Evolutionary conservation across 2,113 vertebrate species (phyloP).

Genomic region (Ia io): DNA sequence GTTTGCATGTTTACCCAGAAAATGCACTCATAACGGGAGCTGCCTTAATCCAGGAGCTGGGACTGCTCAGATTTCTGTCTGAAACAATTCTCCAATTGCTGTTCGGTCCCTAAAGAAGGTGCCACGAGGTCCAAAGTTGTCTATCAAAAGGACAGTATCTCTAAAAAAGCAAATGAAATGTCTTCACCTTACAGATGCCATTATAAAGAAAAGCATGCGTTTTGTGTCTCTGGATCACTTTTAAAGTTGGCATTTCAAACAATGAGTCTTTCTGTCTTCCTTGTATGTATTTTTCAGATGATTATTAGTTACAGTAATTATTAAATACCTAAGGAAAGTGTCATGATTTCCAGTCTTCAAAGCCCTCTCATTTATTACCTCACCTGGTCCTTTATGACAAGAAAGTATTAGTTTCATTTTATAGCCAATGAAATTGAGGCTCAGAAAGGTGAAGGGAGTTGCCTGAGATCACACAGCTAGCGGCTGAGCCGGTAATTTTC

Average conservation of each 20-base stretch:
- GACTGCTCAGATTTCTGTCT: neutral
- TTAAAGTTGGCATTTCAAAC: neutral
- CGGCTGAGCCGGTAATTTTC: neutral
- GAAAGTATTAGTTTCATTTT: slow-evolving; percentile 43
- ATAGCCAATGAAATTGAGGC: slow-evolving; percentile 24
- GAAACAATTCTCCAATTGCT: neutral
- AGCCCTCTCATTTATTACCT: slow-evolving; percentile 6
- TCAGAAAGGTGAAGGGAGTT: neutral
- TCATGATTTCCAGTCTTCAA: slow-evolving; percentile 13
- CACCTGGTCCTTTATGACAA: slow-evolving; percentile 11
- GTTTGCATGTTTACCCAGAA: slow-evolving; percentile 48
- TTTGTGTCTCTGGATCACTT: neutral
- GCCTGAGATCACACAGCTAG: neutral
- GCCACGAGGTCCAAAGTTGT: neutral
- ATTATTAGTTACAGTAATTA: neutral
- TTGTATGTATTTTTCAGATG: slow-evolving; percentile 8
- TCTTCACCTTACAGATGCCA: neutral
- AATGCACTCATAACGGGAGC: slow-evolving; percentile 20
- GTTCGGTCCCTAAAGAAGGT: neutral
- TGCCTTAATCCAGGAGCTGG: neutral
- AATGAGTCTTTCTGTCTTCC: neutral
- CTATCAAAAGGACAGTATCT: neutral
- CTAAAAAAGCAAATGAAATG: neutral
- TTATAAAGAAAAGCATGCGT: neutral
- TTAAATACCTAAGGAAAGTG: neutral